Conservation (phyloP, 2,888 invertebrate genomes). For the Achlya flavicornis region DNA sequence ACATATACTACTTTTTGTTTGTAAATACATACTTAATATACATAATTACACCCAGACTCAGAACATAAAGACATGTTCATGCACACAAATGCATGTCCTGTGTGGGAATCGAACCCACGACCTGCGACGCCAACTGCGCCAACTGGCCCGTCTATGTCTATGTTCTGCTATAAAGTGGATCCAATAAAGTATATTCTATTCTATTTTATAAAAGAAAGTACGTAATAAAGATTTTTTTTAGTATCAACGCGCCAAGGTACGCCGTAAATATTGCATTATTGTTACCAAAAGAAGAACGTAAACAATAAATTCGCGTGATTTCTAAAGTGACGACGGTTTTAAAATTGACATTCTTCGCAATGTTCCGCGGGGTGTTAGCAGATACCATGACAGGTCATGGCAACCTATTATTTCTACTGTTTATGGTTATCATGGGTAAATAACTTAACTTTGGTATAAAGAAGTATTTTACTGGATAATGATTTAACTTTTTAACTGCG, state of each 20-base stretch:
- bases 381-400: conserved; percentile 15
- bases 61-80: no score
- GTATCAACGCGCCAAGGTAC: conserved; percentile 13
- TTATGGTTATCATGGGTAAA: neutral
- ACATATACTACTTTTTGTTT: no score
- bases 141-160: no score
- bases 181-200: no score
- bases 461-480: conserved; percentile 1
- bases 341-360: conserved; percentile 54
- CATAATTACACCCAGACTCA: no score
- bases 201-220: conserved; percentile 7
- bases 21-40: no score
- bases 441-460: conserved; percentile 7
- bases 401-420: conserved; percentile 11
- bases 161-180: no score
- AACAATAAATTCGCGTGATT: conserved; percentile 35
- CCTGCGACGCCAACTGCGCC: no score
- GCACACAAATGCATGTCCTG: no score
- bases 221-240: conserved; percentile 7
- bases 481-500: neutral
- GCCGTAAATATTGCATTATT: conserved; percentile 32
- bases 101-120: no score
- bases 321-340: conserved; percentile 44
- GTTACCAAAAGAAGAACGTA: conserved; percentile 25
- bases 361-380: conserved; percentile 26